Evolutionary conservation across 2,797 vertebrate species (phyloP).

Genomic region (Pelochelys cantorii): DNA sequence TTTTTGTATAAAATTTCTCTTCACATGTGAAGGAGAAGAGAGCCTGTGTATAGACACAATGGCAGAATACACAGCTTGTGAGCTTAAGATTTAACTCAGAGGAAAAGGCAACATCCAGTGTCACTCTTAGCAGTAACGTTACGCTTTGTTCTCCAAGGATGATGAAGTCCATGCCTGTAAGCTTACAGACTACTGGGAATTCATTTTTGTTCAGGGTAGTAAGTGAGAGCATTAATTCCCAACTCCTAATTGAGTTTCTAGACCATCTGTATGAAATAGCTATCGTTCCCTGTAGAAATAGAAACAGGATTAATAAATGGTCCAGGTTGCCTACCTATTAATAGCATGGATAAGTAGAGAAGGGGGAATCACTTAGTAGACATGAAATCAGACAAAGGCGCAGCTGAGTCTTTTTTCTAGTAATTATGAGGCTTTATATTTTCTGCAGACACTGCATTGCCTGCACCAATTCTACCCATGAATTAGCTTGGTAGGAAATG

Average conservation of each 20-base stretch:
- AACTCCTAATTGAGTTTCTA: neutral
- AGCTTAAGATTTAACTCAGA: neutral
- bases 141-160: neutral
- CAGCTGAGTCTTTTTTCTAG: neutral
- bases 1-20: neutral
- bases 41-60: neutral
- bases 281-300: neutral
- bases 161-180: neutral
- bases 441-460: neutral
- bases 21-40: neutral
- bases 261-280: neutral
- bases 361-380: neutral
- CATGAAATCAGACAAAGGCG: neutral
- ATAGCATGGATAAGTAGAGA: neutral
- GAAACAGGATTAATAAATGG: neutral
- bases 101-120: neutral
- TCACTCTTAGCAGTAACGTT: neutral
- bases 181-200: neutral
- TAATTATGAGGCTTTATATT: neutral
- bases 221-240: neutral
- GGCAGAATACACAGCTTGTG: neutral
- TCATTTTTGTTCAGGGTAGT: neutral
- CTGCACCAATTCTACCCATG: neutral
- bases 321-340: neutral
- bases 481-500: neutral